phyloP scores from a whole-genome alignment of 1,140 invertebrate genomes.

The Metaphire vulgaris region DNA sequence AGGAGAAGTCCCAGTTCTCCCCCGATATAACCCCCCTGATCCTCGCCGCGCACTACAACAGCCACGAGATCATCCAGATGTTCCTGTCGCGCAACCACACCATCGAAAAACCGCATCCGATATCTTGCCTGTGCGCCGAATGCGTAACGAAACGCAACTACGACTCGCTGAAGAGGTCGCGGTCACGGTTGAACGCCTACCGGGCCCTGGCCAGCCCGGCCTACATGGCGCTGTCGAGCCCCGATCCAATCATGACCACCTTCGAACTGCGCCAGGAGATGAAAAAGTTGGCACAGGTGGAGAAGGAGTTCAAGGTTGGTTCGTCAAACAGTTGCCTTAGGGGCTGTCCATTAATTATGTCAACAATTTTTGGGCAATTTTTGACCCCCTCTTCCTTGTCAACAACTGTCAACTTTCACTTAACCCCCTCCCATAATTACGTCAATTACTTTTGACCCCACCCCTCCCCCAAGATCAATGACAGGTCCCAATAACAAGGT shows the following conservation, averaged over 20 bases:
- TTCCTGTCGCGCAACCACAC: slow-evolving; percentile 72
- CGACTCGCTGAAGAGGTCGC: slow-evolving; percentile 33
- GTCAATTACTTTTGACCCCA: too few species aligned
- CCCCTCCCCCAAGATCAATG: too few species aligned
- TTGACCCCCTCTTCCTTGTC: too few species aligned
- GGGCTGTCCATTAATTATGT: too few species aligned
- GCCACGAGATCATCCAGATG: slow-evolving; percentile 98
- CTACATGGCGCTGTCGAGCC: slow-evolving; percentile 61
- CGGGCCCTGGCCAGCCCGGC: slow-evolving; percentile 52
- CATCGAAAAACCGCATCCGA: slow-evolving; percentile 29
- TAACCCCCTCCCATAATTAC: too few species aligned
- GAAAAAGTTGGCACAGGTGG: slow-evolving; percentile 34
- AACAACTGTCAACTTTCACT: too few species aligned
- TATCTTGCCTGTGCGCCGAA: slow-evolving; percentile 29
- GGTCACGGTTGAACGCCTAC: slow-evolving; percentile 48
- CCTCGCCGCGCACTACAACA: slow-evolving; percentile 88
- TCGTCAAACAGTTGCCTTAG: background rate
- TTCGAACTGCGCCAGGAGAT: slow-evolving; percentile 60
- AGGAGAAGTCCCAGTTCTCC: slow-evolving; percentile 63
- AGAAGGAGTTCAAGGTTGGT: slow-evolving; percentile 47
- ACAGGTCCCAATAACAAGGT: too few species aligned
- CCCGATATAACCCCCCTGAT: slow-evolving; percentile 94
- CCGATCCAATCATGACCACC: slow-evolving; percentile 64
- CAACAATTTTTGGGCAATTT: too few species aligned
- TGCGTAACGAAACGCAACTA: slow-evolving; percentile 33